Evolutionary conservation across 2,888 invertebrate genomes (phyloP).

Genomic region (Orgyia antiqua): DNA sequence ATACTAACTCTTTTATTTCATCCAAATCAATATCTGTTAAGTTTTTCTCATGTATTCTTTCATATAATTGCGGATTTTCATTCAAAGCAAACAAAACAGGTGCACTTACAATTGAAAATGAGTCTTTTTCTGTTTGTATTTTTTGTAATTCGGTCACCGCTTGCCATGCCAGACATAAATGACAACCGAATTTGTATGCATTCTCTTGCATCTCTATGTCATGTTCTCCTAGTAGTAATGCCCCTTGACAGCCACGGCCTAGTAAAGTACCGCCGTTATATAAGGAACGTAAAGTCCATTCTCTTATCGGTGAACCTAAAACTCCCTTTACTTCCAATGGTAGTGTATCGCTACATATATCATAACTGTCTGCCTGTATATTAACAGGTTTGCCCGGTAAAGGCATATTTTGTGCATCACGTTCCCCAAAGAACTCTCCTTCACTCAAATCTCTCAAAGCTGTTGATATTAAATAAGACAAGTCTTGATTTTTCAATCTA

Average conservation of each 20-base stretch:
- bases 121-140: constrained; percentile 67
- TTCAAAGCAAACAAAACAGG: constrained; percentile 90
- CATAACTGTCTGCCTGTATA: constrained; percentile 35
- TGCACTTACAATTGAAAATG: constrained; percentile 86
- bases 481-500: constrained; percentile 81
- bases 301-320: constrained; percentile 78
- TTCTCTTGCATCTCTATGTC: constrained; percentile 80
- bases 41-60: constrained; percentile 70
- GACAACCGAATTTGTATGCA: constrained; percentile 88
- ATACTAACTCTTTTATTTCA: constrained; percentile 53
- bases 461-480: constrained; percentile 89
- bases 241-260: constrained; percentile 90
- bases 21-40: constrained; percentile 80
- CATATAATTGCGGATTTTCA: constrained; percentile 82
- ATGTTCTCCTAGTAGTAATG: constrained; percentile 85
- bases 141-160: constrained; percentile 69
- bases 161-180: constrained; percentile 90
- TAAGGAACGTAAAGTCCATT: constrained; percentile 85
- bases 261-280: constrained; percentile 81
- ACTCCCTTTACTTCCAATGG: constrained; percentile 55
- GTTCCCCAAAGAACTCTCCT: constrained; percentile 87
- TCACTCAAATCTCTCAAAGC: constrained; percentile 89
- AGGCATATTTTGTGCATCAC: constrained; percentile 86
- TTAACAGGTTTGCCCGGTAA: constrained; percentile 79
- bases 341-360: constrained; percentile 52